Evolutionary conservation across 2,797 vertebrate species (phyloP).

Genomic region (Sebastes diploproa): DNA sequence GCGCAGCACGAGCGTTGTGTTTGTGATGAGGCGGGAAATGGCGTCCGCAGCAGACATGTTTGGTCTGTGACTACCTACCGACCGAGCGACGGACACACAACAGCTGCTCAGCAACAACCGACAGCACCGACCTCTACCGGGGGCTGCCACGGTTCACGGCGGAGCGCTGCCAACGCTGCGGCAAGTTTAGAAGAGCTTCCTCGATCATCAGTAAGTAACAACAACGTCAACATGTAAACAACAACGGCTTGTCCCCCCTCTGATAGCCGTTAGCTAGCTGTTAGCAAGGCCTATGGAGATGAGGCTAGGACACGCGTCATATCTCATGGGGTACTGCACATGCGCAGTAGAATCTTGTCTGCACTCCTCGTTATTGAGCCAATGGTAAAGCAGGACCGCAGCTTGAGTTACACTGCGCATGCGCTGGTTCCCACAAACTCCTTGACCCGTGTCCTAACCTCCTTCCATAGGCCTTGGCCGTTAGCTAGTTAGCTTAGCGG

Average conservation of each 20-base stretch:
- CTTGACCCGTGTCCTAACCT: too few species aligned
- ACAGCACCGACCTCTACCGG: constrained; percentile 57
- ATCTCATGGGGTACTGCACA: accelerated
- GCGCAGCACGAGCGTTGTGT: constrained; percentile 80
- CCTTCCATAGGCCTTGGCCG: too few species aligned
- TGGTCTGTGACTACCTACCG: constrained; percentile 74
- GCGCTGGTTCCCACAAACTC: too few species aligned
- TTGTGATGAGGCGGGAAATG: constrained; percentile 98
- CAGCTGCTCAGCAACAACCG: constrained; percentile 63
- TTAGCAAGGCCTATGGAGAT: too few species aligned
- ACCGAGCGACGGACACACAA: constrained; percentile 45
- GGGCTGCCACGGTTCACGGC: constrained; percentile 60
- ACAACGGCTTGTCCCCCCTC: constrained; percentile 34
- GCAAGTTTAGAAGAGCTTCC: constrained; percentile 51
- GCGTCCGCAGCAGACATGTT: constrained; percentile 89
- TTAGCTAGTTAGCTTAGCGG: constrained; percentile 24
- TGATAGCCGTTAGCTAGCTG: constrained; percentile 27
- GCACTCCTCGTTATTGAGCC: too few species aligned
- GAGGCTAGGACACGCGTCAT: too few species aligned
- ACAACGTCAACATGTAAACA: constrained; percentile 68
- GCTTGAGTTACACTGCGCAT: too few species aligned
- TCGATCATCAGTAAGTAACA: constrained; percentile 58
- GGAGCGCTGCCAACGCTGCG: constrained; percentile 57
- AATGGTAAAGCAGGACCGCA: too few species aligned
- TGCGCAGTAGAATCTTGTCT: too few species aligned